These are phyloP conservation scores for Irena cyanogastra DNA, from an alignment of 2,113 vertebrate species.

Conservation along the genomic window DNA sequence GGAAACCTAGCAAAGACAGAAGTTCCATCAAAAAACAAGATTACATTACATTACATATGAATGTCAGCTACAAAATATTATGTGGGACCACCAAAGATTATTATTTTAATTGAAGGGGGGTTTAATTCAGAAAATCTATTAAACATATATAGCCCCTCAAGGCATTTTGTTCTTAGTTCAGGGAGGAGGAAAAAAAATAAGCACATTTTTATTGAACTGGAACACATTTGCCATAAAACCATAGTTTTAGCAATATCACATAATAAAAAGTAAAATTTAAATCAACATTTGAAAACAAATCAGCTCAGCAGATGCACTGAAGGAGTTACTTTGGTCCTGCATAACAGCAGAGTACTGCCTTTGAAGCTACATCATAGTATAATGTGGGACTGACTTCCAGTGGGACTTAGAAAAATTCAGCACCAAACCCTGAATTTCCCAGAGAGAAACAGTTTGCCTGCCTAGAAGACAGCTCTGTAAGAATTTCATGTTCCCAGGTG, in stretches of 20 bases:
- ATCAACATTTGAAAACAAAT: constrained; percentile 2
- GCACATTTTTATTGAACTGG: constrained; percentile 50
- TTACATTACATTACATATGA: neutral
- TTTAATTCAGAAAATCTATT: constrained; percentile 52
- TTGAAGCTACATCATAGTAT: neutral
- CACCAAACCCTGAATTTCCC: too few relatives aligned
- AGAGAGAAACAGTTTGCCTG: too few relatives aligned
- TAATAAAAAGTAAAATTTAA: constrained; percentile 59
- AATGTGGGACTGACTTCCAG: too few relatives aligned
- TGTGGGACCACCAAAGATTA: constrained; percentile 23
- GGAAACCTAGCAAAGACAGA: neutral
- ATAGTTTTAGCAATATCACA: constrained; percentile 37
- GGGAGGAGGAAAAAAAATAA: constrained; percentile 31
- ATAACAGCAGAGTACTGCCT: neutral
- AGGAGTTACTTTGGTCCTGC: neutral
- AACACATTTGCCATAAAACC: constrained; percentile 55
- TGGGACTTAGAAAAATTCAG: too few relatives aligned
- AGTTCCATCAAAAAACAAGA: neutral
- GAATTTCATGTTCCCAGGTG: too few relatives aligned
- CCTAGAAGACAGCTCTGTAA: too few relatives aligned
- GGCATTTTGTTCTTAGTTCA: constrained; percentile 53
- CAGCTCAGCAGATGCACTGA: neutral
- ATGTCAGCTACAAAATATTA: neutral
- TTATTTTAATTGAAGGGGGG: neutral
- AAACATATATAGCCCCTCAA: constrained; percentile 12